Percentiles rank a stretch among this genome's conserved stretches.
Evolutionary conservation across 2,888 invertebrate species (phyloP).

Genomic region (Rugalucina vietnamica): DNA sequence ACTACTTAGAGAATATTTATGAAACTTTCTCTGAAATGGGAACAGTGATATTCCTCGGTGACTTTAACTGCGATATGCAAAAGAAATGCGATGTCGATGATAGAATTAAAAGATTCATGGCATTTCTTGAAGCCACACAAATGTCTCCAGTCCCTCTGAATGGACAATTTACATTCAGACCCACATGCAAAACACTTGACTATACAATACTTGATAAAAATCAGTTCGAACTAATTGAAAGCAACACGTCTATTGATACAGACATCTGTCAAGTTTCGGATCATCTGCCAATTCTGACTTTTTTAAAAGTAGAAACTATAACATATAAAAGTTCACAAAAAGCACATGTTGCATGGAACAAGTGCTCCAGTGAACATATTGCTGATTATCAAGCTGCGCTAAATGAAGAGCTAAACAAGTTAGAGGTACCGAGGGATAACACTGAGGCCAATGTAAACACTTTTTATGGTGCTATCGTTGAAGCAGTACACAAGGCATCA

Average conservation of each 20-base stretch:
- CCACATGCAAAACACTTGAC: neutral
- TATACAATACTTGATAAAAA: neutral
- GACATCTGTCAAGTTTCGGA: conserved; percentile 1
- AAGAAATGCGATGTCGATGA: neutral
- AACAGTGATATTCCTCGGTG: neutral
- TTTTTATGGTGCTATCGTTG: neutral
- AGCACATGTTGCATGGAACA: neutral
- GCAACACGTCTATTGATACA: too few species aligned
- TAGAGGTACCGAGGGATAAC: neutral
- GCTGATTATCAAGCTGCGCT: neutral
- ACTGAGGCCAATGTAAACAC: neutral
- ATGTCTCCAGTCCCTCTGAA: neutral
- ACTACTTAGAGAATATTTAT: neutral
- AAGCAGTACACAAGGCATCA: neutral
- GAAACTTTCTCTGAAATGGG: neutral
- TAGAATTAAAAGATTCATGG: neutral
- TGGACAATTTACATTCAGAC: neutral
- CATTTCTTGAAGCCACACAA: neutral
- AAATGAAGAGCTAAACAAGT: neutral
- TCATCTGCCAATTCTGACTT: neutral
- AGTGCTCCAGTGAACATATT: neutral
- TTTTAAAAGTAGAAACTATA: neutral
- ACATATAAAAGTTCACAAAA: neutral
- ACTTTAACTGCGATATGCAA: neutral
- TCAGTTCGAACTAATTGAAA: neutral